Conservation (phyloP, 2,797 vertebrate genomes). For the Crax fasciolata region DNA sequence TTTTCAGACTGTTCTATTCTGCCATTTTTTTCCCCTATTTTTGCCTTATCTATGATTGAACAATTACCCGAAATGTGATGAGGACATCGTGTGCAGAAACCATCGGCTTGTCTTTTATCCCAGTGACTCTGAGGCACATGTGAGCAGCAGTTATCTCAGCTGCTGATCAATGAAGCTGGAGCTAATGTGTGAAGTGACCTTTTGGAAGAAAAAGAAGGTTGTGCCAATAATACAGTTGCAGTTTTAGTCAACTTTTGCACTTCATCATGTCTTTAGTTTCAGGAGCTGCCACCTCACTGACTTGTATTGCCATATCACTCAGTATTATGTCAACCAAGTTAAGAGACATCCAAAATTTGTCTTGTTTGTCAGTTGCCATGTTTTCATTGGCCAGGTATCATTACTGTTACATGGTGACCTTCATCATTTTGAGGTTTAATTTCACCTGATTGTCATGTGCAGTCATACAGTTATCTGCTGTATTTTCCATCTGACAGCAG, state of each 20-base stretch:
- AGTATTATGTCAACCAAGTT: not conserved
- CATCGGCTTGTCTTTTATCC: not conserved
- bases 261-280: not conserved
- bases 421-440: not conserved
- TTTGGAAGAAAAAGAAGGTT: not conserved
- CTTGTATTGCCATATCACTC: not conserved
- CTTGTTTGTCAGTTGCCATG: not conserved
- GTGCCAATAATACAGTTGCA: not conserved
- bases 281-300: not conserved
- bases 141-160: not conserved
- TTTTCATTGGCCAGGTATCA: not conserved
- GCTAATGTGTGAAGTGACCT: constrained; percentile 16
- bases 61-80: constrained; percentile 25
- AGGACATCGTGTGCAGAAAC: constrained; percentile 10
- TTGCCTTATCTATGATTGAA: constrained; percentile 13
- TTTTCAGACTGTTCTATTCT: constrained; percentile 14
- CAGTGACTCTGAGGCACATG: not conserved
- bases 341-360: not conserved
- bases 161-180: constrained; percentile 18
- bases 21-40: not conserved
- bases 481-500: not conserved
- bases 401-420: not conserved
- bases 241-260: constrained; percentile 8
- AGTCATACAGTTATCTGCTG: no score
- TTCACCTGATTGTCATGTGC: not conserved